phyloP scores from a whole-genome alignment of 2,888 invertebrate species.

The Mechanitis messenoides region DNA sequence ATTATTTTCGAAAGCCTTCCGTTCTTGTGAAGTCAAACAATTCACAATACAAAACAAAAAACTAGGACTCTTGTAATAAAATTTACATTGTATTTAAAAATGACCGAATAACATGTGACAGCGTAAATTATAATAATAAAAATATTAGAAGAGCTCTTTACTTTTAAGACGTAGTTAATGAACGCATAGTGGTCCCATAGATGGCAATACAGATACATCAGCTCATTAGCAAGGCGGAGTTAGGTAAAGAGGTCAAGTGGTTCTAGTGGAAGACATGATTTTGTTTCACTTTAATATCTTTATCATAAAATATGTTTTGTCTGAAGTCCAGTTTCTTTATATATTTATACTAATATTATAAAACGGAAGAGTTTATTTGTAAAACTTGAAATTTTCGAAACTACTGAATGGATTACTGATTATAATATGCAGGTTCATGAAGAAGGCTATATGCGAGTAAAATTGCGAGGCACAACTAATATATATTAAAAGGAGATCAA shows the following conservation, averaged over 20 bases:
- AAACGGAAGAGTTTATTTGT: too few relatives aligned
- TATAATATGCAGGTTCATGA: too few relatives aligned
- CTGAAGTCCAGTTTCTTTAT: too few relatives aligned
- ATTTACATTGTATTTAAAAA: not conserved
- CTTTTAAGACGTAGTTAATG: conserved; percentile 21
- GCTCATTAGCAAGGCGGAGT: conserved; percentile 30
- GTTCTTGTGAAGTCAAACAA: not conserved
- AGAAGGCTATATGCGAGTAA: too few relatives aligned
- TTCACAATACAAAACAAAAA: not conserved
- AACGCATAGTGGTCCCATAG: conserved; percentile 21
- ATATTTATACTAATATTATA: too few relatives aligned
- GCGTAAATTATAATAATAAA: conserved; percentile 17
- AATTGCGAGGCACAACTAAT: too few relatives aligned
- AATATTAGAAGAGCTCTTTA: conserved; percentile 15
- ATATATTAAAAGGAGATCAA: too few relatives aligned
- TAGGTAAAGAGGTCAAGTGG: conserved; percentile 26
- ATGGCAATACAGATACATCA: conserved; percentile 27
- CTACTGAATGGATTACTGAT: too few relatives aligned
- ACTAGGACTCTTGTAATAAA: not conserved
- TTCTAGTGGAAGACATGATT: conserved; percentile 22
- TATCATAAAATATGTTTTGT: too few relatives aligned
- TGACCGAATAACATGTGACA: conserved; percentile 10
- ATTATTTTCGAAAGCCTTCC: conserved; percentile 6
- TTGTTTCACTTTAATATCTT: not conserved
- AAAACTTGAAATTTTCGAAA: too few relatives aligned